Base-by-base conservation (phyloP, 2,797 vertebrate species). In the Streptopelia turtur region DNA sequence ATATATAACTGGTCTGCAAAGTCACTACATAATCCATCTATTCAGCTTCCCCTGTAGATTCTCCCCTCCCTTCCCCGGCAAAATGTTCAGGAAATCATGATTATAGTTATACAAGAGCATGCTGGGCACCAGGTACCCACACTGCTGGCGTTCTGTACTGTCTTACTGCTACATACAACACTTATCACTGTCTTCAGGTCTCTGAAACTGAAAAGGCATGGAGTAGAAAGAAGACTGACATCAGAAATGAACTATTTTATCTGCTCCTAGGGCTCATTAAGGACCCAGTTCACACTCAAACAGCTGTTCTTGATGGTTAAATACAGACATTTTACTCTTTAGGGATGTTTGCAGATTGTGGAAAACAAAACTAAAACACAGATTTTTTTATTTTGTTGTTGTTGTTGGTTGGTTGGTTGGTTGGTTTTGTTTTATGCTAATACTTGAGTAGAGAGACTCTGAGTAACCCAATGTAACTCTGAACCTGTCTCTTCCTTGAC, bases 121-220 rank as follows among this genome's bases (percentile, higher is more conserved):
- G 10, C 35, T 50, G 33, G 20, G n/a, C 43, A 82, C 15, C 22
- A 79, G 31, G 11, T 31, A 88, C 16, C 39, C 13, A 16, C 57
- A 53, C 6, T 10, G 21, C 6, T 83, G 65, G 10, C 59, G 49
- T 52, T 75, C 24, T 31, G 13, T 45, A 71, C 16, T 41, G 24
- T 15, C 43, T 53, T 39, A 35, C 4, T 56, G 45, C 11, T 35
- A 33, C 28, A 68, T 4, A 0, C 37, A 56, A 70, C 1, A 0
- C 21, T 76, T 70, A 75, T 33, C 45, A 39, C 13, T 41, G 28
- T 35, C 59, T 78, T 63, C 55, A 55, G 21, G 39, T 15, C 21
- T 43, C 72, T 79, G 15, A 65, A 87, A 71, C 12, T 21, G 22
- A 83, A 85, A 93, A 61, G 6, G 7, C 24, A 55, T 5, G 13